Conservation (phyloP, 2,888 invertebrate genomes). For the Pseudolycoriella hygida region DNA sequence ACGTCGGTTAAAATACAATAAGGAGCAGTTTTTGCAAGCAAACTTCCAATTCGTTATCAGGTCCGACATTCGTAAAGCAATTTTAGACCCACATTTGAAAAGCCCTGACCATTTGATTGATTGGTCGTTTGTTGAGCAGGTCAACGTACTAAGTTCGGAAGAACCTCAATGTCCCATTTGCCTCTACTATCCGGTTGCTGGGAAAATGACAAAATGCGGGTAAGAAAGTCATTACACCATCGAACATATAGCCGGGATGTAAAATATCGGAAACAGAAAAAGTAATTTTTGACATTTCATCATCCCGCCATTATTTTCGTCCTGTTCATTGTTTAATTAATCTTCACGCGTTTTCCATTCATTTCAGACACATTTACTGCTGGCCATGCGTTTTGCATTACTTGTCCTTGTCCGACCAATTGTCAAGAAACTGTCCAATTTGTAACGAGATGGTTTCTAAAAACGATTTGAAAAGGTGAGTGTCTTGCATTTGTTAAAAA, state of each 20-base stretch:
- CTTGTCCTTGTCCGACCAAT: slow-evolving; percentile 65
- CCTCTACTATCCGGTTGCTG: slow-evolving; percentile 67
- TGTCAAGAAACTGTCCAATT: slow-evolving; percentile 78
- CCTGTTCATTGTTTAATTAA: too few species aligned
- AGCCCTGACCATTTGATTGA: slow-evolving; percentile 81
- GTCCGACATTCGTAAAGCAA: slow-evolving; percentile 56
- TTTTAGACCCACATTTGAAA: slow-evolving; percentile 37
- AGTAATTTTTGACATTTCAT: too few species aligned
- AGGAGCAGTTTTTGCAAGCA: slow-evolving; percentile 86
- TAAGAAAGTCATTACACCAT: too few species aligned
- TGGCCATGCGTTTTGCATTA: slow-evolving; percentile 93
- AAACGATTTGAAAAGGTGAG: slow-evolving; percentile 63
- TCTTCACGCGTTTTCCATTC: too few species aligned
- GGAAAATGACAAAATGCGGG: slow-evolving; percentile 85
- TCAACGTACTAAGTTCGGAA: slow-evolving; percentile 51
- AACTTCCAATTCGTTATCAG: slow-evolving; percentile 96
- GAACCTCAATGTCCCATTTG: slow-evolving; percentile 81
- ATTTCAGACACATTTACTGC: slow-evolving; percentile 65
- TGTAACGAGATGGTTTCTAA: slow-evolving; percentile 70
- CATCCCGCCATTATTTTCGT: too few species aligned
- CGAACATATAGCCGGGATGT: too few species aligned
- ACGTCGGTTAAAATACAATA: slow-evolving; percentile 59
- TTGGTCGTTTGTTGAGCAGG: slow-evolving; percentile 86
- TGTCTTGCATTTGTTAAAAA: too few species aligned
- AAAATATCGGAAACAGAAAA: too few species aligned